Evolutionary conservation across 2,113 vertebrate species (phyloP), one percentile per base, ranked within the genome.

Genomic region (Neoarius graeffei): DNA sequence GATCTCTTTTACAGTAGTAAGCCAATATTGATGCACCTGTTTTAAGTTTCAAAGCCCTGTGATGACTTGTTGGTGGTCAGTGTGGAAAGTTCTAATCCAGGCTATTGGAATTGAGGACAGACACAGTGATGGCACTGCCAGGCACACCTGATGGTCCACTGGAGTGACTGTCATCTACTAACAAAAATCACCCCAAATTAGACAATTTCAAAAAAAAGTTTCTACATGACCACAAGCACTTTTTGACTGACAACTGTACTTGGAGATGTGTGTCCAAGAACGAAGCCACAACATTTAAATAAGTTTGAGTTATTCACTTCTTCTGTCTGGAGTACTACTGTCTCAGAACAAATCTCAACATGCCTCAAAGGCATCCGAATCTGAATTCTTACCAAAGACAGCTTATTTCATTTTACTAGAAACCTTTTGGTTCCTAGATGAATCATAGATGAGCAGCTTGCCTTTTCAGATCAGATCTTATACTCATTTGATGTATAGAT

Each of bases 141-240:
- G 79, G n/a, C 60, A 85, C 85, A 82, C 87, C 91, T 93, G 91
- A 94, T 94, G 93, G 92, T 94, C 91, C 88, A 85, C 84, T 93
- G 89, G 91, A 91, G 88, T 90, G 87, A 90, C 92, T 91, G 87
- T 89, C 84, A 89, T 83, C 81, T 87, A 48, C 76, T 56, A 74
- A 87, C 62, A 84, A 66, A 81, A 74, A 82, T 86, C 81, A 7
- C 6, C 30, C 69, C 69, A 86, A 88, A 64, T 88, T 85, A 81
- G 76, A 56, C 10, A 79, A 86, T 50, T 87, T 74, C 42, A 89
- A 87, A 84, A 30, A 86, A 88, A 74, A 71, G 48, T 81, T 87
- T 59, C 74, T 85, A 67, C 9, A 89, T 76, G 48, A 60, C n/a
- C 19, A 48, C 86, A 83, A 89, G 64, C 81, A 48, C 23, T 50